phyloP scores from a whole-genome alignment of 2,888 invertebrate species.

The Mellilla xanthometata region DNA sequence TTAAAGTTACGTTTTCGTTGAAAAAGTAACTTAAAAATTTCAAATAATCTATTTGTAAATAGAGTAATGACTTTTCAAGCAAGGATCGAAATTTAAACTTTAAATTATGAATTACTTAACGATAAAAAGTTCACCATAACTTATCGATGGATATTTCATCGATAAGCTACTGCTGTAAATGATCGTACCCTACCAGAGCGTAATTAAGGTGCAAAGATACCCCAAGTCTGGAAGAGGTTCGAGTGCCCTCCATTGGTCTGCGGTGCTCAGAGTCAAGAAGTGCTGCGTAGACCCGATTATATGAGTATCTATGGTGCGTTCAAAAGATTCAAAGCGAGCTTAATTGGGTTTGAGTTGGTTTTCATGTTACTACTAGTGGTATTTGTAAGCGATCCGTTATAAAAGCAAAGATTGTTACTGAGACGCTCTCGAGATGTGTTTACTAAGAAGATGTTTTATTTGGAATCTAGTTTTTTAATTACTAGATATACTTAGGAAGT shows the following conservation, averaged over 20 bases:
- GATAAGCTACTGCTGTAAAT: neutral
- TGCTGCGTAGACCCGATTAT: conserved; percentile 69
- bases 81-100: no score
- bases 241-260: conserved; percentile 68
- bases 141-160: neutral
- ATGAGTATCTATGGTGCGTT: conserved; percentile 57
- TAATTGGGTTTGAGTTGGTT: conserved; percentile 62
- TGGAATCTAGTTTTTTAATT: no score
- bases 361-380: conserved; percentile 39
- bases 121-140: neutral
- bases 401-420: conserved; percentile 3
- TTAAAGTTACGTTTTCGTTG: no score
- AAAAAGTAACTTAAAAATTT: neutral
- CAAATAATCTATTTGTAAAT: no score
- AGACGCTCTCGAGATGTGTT: neutral
- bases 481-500: no score
- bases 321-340: conserved; percentile 71
- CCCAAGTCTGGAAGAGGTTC: conserved; percentile 70
- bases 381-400: conserved; percentile 32
- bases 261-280: conserved; percentile 71
- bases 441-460: no score
- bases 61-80: no score
- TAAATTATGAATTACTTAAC: no score
- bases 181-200: conserved; percentile 54
- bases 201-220: conserved; percentile 82